These are phyloP conservation scores for Ommatoiulus sabulosus DNA, from an alignment of 2,888 invertebrate species.

Conservation along the genomic window DNA sequence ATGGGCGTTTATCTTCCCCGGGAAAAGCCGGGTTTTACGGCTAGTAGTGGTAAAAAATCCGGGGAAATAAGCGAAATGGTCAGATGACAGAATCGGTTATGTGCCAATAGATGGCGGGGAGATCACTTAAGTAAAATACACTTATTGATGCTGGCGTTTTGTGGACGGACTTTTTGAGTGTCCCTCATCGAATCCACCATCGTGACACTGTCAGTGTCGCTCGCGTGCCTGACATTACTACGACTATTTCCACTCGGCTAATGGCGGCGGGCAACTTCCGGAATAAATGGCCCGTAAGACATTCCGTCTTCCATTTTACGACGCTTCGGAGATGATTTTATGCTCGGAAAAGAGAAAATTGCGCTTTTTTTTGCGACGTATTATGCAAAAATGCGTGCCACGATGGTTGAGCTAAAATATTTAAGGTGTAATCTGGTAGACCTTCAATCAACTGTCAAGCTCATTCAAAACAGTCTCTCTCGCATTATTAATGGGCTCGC, in stretches of 20 bases:
- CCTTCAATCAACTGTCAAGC: constrained; percentile 40
- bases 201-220: no score
- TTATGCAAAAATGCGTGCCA: not conserved
- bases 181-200: no score
- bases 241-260: not conserved
- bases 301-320: not conserved
- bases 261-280: not conserved
- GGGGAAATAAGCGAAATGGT: no score
- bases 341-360: not conserved
- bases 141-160: no score
- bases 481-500: constrained; percentile 5
- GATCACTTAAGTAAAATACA: no score
- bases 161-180: no score
- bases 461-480: constrained; percentile 11
- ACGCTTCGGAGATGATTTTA: not conserved
- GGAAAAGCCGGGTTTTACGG: no score
- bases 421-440: constrained; percentile 36
- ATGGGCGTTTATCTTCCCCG: no score
- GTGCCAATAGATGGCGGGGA: no score
- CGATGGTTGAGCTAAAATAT: not conserved
- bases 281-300: not conserved
- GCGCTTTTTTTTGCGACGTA: not conserved
- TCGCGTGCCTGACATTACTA: no score
- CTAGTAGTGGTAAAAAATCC: no score
- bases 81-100: no score